These are phyloP conservation scores for Lycodopsis pacificus DNA, from an alignment of 2,797 vertebrate species.

Conservation along the genomic window DNA sequence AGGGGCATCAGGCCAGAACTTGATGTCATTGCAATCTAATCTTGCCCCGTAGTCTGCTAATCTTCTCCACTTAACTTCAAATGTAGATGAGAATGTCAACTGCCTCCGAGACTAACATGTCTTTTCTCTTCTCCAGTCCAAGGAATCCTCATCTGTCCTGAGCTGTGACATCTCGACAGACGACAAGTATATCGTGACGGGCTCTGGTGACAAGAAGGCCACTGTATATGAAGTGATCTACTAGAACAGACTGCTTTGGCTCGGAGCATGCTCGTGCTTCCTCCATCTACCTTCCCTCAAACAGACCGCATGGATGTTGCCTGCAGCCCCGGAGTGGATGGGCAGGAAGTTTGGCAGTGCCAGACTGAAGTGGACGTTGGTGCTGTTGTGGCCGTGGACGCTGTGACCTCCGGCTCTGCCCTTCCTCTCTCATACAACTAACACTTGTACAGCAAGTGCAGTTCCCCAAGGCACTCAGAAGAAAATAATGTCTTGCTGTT, in stretches of 20 bases:
- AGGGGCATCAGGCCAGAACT: conserved; percentile 60
- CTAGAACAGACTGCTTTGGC: conserved; percentile 73
- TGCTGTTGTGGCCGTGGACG: conserved; percentile 54
- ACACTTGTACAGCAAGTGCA: conserved; percentile 76
- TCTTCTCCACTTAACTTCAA: conserved; percentile 57
- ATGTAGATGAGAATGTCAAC: conserved; percentile 44
- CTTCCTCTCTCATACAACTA: conserved; percentile 68
- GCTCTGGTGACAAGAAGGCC: conserved; percentile 90
- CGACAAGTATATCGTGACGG: conserved; percentile 90
- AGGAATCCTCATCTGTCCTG: conserved; percentile 89
- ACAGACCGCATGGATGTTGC: conserved; percentile 80
- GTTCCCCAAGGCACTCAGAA: conserved; percentile 80
- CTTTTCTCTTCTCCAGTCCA: conserved; percentile 79
- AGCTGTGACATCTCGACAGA: conserved; percentile 90
- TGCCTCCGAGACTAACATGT: conserved; percentile 41
- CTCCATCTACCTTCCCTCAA: conserved; percentile 76
- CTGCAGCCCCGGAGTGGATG: conserved; percentile 67
- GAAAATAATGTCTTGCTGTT: conserved; percentile 77
- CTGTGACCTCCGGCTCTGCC: conserved; percentile 61
- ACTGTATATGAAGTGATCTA: conserved; percentile 91
- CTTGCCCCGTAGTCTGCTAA: conserved; percentile 62
- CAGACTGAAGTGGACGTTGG: conserved; percentile 64
- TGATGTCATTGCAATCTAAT: conserved; percentile 69
- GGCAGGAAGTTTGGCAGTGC: conserved; percentile 73
- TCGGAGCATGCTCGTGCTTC: conserved; percentile 59